These are phyloP conservation scores for Neolamprologus caudopunctatus DNA, from an alignment of 2,113 vertebrate genomes.

Conservation along the genomic window DNA sequence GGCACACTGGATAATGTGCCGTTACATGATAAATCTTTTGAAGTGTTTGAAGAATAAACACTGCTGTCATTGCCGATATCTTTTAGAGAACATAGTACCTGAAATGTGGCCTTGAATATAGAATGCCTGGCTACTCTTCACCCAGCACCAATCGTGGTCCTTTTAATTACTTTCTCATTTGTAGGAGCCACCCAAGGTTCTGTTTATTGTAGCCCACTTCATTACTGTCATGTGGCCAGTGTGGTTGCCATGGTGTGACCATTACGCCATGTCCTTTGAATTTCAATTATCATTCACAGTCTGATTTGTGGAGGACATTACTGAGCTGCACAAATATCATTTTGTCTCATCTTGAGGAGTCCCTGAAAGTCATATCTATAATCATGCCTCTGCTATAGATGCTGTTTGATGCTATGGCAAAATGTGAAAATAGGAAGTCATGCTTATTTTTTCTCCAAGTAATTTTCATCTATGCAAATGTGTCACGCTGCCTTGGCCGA, in stretches of 20 bases:
- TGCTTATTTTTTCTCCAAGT: background rate
- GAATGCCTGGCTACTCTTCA: conserved; percentile 12
- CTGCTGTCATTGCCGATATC: background rate
- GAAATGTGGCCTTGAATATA: conserved; percentile 43
- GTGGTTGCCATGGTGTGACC: conserved; percentile 58
- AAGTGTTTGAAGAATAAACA: background rate
- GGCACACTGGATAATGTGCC: background rate
- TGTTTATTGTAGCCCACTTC: conserved; percentile 60
- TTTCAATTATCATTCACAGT: conserved; percentile 55
- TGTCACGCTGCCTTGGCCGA: background rate
- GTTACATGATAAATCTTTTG: background rate
- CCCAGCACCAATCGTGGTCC: background rate
- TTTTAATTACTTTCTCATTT: conserved; percentile 66
- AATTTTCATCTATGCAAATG: background rate
- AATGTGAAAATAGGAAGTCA: background rate
- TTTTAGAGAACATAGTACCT: background rate
- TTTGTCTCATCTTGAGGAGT: conserved; percentile 1
- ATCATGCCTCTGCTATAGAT: background rate
- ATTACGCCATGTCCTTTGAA: conserved; percentile 51
- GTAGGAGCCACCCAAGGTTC: conserved; percentile 46
- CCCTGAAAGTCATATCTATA: background rate
- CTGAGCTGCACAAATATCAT: background rate
- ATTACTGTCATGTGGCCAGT: conserved; percentile 49
- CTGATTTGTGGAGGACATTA: conserved; percentile 13
- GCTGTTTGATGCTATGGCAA: background rate